These are phyloP conservation scores for Synanthedon tipuliformis DNA, from an alignment of 2,888 invertebrate genomes.

Conservation along the genomic window DNA sequence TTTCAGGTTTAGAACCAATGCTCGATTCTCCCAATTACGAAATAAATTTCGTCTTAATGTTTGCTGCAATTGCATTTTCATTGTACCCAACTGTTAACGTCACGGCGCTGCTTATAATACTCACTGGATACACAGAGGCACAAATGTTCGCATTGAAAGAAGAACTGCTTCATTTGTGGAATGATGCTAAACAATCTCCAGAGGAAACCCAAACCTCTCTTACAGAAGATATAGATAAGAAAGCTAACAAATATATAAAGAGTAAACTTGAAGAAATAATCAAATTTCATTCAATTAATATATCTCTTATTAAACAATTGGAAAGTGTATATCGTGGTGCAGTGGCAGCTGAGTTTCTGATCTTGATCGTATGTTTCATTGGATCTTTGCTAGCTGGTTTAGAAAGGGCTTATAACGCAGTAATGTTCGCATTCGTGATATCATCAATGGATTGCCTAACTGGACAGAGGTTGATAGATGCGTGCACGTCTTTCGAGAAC, in stretches of 20 bases:
- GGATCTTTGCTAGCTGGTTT: conserved; percentile 26
- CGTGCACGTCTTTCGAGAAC: conserved; percentile 24
- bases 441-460: conserved; percentile 35
- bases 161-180: conserved; percentile 28
- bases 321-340: conserved; percentile 22
- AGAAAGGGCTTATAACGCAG: conserved; percentile 27
- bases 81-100: conserved; percentile 26
- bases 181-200: conserved; percentile 8
- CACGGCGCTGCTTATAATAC: conserved; percentile 25
- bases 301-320: conserved; percentile 17
- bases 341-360: conserved; percentile 24
- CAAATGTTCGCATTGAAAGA: conserved; percentile 33
- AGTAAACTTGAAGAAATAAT: conserved; percentile 16
- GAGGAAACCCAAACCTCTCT: background rate
- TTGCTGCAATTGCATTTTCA: conserved; percentile 14
- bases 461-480: conserved; percentile 41
- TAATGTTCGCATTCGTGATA: conserved; percentile 20
- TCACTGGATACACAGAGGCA: conserved; percentile 34
- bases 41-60: conserved; percentile 17
- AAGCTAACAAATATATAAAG: conserved; percentile 6
- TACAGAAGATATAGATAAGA: background rate
- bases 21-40: conserved; percentile 36
- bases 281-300: conserved; percentile 16
- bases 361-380: conserved; percentile 20
- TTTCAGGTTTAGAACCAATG: conserved; percentile 38